Percentiles rank a stretch among this genome's conserved stretches.
These are phyloP conservation scores for Lypha dubia DNA, from an alignment of 2,888 invertebrate genomes.

Conservation along the genomic window DNA sequence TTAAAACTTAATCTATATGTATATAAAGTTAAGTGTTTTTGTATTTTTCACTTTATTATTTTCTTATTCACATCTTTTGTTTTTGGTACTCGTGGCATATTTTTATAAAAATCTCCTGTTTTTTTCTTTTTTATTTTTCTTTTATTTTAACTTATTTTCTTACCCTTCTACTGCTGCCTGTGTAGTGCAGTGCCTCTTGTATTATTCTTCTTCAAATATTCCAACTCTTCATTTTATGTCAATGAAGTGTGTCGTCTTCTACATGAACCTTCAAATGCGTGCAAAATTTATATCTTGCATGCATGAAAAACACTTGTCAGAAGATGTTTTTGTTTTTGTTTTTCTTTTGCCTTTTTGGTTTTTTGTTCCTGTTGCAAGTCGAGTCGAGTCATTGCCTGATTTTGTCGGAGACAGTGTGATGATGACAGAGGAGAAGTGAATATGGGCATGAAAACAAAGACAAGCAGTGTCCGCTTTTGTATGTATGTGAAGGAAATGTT, in stretches of 20 bases:
- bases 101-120: background rate
- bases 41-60: conserved; percentile 31
- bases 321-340: conserved; percentile 49
- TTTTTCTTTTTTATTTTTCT: too few species aligned
- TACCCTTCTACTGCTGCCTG: background rate
- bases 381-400: conserved; percentile 47
- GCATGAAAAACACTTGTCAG: conserved; percentile 71
- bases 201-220: conserved; percentile 9
- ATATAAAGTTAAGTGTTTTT: conserved; percentile 45
- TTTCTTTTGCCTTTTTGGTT: too few species aligned
- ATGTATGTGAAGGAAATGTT: conserved; percentile 39
- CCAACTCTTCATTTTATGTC: conserved; percentile 60
- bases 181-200: too few species aligned
- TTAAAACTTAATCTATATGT: conserved; percentile 52
- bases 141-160: background rate
- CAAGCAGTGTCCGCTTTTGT: conserved; percentile 25
- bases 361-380: conserved; percentile 53
- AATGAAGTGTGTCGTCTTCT: conserved; percentile 69
- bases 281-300: conserved; percentile 68
- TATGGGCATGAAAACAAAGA: conserved; percentile 15
- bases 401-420: conserved; percentile 25
- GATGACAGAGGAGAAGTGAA: conserved; percentile 14
- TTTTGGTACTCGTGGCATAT: background rate
- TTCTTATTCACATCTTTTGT: background rate
- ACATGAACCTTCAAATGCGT: conserved; percentile 70